Evolutionary conservation across 1,140 invertebrate species (phyloP).

Genomic region (Diploscapter pachys): DNA sequence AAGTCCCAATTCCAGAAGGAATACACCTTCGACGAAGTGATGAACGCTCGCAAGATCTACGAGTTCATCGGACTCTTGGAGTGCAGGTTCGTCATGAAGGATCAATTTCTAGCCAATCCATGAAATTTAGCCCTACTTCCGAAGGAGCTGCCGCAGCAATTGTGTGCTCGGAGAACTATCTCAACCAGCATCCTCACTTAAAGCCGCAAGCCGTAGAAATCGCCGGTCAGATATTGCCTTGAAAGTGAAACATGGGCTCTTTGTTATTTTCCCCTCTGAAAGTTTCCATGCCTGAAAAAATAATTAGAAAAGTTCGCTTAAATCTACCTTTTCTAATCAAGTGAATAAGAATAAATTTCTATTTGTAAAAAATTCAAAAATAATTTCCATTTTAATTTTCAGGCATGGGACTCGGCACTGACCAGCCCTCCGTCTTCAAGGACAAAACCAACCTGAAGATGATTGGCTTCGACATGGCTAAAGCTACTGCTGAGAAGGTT

Average conservation of each 20-base stretch:
- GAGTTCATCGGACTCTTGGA: slow-evolving; percentile 88
- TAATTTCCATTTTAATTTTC: not conserved
- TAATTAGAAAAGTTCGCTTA: too few relatives aligned
- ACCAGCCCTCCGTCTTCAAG: slow-evolving; percentile 77
- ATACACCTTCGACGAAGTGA: slow-evolving; percentile 82
- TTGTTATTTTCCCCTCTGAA: too few relatives aligned
- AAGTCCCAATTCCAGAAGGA: slow-evolving; percentile 86
- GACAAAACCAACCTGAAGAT: slow-evolving; percentile 84
- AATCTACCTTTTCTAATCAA: too few relatives aligned
- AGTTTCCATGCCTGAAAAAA: too few relatives aligned
- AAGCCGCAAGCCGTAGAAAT: slow-evolving; percentile 84
- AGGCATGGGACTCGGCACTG: slow-evolving; percentile 92
- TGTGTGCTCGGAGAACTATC: slow-evolving; percentile 81
- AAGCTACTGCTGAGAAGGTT: slow-evolving; percentile 73
- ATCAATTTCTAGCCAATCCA: not conserved
- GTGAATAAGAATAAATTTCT: too few relatives aligned
- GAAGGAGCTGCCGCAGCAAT: slow-evolving; percentile 91
- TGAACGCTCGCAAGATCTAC: slow-evolving; percentile 77
- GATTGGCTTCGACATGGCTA: slow-evolving; percentile 93
- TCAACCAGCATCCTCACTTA: slow-evolving; percentile 74
- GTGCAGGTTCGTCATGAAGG: slow-evolving; percentile 64
- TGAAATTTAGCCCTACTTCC: slow-evolving; percentile 73
- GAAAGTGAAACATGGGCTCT: not conserved
- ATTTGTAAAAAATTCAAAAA: not conserved
- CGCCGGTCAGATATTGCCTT: slow-evolving; percentile 59